A percentile compares a stretch with the other conserved stretches of the same genome.
Conservation (phyloP, 35 echinoderm and acorn worm species). For the Patiria miniata region DNA sequence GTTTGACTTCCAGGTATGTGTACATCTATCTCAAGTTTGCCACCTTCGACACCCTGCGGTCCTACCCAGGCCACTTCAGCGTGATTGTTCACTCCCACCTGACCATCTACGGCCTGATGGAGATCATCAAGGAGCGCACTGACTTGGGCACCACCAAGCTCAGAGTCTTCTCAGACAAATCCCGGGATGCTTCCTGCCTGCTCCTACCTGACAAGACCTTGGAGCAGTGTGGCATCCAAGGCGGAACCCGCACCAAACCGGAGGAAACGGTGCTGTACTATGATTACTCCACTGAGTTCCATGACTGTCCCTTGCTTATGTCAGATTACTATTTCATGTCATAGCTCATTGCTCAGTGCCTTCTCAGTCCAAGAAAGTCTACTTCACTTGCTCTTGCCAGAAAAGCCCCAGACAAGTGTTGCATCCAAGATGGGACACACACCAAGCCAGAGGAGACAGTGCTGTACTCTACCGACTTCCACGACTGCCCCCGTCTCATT, state of each 20-base stretch:
- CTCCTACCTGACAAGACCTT: constrained; percentile 72
- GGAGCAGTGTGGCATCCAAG: constrained; percentile 72
- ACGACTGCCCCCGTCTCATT: constrained; percentile 82
- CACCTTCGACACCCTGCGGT: constrained; percentile 85
- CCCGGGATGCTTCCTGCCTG: constrained; percentile 45
- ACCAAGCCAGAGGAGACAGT: constrained; percentile 67
- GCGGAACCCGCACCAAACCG: constrained; percentile 60
- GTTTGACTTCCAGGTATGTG: constrained; percentile 62
- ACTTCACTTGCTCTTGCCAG: no score
- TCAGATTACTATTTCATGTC: constrained; percentile 88
- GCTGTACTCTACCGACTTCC: constrained; percentile 82
- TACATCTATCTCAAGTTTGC: constrained; percentile 56
- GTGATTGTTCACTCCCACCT: constrained; percentile 67
- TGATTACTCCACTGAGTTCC: constrained; percentile 89
- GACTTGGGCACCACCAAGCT: constrained; percentile 72
- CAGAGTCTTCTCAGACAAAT: constrained; percentile 65
- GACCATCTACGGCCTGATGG: constrained; percentile 60
- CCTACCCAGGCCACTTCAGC: constrained; percentile 83
- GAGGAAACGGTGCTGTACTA: constrained; percentile 80
- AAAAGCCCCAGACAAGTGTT: constrained; percentile 69
- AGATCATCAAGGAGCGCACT: constrained; percentile 72
- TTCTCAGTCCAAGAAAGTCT: no score
- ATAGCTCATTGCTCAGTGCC: not conserved
- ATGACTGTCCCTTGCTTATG: constrained; percentile 83
- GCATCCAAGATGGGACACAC: constrained; percentile 60